Evolutionary conservation across 1,140 invertebrate genomes (phyloP).

Genomic region (Ceratina calcarata): DNA sequence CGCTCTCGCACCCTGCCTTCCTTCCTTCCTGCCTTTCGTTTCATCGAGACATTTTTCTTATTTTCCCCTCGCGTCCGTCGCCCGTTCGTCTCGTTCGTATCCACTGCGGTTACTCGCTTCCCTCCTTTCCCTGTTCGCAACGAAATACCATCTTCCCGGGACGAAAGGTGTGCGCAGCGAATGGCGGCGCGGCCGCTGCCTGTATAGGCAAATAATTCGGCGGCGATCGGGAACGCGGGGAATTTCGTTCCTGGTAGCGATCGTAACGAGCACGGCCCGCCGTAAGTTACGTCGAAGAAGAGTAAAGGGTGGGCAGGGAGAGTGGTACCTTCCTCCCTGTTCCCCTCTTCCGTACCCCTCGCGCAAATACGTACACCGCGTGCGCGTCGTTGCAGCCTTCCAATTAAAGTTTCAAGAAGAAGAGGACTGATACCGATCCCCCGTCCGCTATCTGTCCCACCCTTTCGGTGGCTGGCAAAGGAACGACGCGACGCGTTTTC

Average conservation of each 20-base stretch:
- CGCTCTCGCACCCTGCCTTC: conserved; percentile 3
- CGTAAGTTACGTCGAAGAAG: conserved; percentile 21
- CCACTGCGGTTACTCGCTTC: conserved; percentile 1
- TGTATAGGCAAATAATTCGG: conserved; percentile 17
- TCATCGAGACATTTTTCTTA: conserved; percentile 30
- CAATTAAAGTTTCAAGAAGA: conserved; percentile 66
- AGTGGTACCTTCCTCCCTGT: not conserved
- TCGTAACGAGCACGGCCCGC: conserved; percentile 52
- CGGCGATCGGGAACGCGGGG: not conserved
- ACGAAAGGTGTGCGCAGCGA: not conserved
- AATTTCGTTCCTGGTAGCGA: conserved; percentile 19
- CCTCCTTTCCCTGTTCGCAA: not conserved
- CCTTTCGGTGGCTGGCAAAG: conserved; percentile 1
- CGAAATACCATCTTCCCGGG: too few species aligned
- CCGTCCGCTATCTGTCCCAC: conserved; percentile 49
- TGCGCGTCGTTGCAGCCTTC: conserved; percentile 60
- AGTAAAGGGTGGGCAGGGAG: too few species aligned
- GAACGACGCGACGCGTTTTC: conserved; percentile 47
- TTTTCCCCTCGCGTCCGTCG: conserved; percentile 11
- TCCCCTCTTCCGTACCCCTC: too few species aligned
- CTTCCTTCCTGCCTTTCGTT: not conserved
- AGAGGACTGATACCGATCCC: conserved; percentile 40
- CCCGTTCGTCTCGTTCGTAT: not conserved
- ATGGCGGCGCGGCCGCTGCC: not conserved
- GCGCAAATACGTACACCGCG: conserved; percentile 51